These are phyloP conservation scores for Lucilia sericata DNA, from an alignment of 1,140 invertebrate genomes.

Conservation along the genomic window DNA sequence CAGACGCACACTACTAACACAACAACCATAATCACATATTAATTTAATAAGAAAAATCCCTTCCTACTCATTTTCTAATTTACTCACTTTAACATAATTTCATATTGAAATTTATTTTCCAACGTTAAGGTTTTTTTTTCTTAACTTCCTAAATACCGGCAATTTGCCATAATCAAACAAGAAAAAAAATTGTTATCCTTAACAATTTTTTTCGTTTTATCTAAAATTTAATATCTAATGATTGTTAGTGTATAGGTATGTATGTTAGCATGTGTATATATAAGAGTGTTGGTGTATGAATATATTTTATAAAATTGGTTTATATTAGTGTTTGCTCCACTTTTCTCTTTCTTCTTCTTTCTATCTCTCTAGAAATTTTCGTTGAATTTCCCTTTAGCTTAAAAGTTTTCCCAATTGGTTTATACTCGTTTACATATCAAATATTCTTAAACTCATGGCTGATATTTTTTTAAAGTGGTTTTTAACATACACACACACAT, in stretches of 20 bases:
- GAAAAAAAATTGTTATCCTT: too few relatives aligned
- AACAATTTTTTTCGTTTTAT: background rate
- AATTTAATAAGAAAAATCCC: background rate
- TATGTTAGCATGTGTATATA: background rate
- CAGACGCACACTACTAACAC: background rate
- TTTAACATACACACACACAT: background rate
- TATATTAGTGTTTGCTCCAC: background rate
- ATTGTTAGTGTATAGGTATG: background rate
- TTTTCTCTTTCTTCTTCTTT: background rate
- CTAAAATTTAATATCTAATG: conserved; percentile 12
- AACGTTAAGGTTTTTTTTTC: too few relatives aligned
- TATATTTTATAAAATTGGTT: conserved; percentile 1
- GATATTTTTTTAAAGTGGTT: background rate
- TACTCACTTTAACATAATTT: too few relatives aligned
- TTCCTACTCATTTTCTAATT: too few relatives aligned
- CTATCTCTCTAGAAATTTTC: background rate
- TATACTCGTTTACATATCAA: conserved; percentile 14
- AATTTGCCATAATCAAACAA: conserved; percentile 4
- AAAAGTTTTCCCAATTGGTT: conserved; percentile 23
- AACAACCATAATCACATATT: background rate
- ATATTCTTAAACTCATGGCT: background rate
- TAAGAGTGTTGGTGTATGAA: background rate
- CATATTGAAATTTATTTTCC: too few relatives aligned
- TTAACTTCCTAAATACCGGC: background rate
- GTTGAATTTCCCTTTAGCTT: conserved; percentile 12